phyloP scores from a whole-genome alignment of 2,797 vertebrate species.

The Enteromius viviparus region DNA sequence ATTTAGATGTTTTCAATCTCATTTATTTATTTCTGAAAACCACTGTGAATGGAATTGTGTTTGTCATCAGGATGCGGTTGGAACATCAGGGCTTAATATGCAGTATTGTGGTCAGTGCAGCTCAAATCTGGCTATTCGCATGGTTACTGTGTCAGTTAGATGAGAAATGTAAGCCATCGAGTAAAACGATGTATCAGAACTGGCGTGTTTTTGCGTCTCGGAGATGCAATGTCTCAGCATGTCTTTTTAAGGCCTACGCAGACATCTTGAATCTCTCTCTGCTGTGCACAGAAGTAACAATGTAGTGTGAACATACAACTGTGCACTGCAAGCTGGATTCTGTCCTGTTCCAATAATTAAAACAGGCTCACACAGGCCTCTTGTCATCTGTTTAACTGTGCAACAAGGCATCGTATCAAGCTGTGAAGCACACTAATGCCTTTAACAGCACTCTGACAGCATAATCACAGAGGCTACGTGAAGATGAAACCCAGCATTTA shows the following conservation, averaged over 20 bases:
- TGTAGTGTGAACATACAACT: slow-evolving; percentile 17
- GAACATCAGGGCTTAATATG: slow-evolving; percentile 67
- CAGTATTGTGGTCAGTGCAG: slow-evolving; percentile 60
- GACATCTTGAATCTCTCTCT: not conserved
- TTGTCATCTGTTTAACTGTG: slow-evolving; percentile 43
- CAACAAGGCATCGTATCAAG: slow-evolving; percentile 42
- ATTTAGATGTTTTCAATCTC: slow-evolving; percentile 30
- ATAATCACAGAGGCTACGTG: slow-evolving; percentile 56
- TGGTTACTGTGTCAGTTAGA: slow-evolving; percentile 29
- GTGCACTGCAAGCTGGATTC: slow-evolving; percentile 4
- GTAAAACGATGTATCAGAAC: slow-evolving; percentile 5
- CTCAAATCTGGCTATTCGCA: slow-evolving; percentile 62
- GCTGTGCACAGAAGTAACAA: slow-evolving; percentile 9
- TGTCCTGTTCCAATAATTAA: slow-evolving; percentile 24
- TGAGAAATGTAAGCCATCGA: not conserved
- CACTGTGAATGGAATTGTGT: slow-evolving; percentile 67
- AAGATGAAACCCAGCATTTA: slow-evolving; percentile 55
- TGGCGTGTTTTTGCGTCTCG: not conserved
- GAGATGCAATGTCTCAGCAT: slow-evolving; percentile 1
- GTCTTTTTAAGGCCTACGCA: slow-evolving; percentile 16
- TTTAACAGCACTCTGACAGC: slow-evolving; percentile 56
- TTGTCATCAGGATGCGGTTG: slow-evolving; percentile 73
- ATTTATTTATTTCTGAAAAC: slow-evolving; percentile 61
- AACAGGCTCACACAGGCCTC: slow-evolving; percentile 38
- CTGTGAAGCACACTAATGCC: slow-evolving; percentile 51